phyloP scores from a whole-genome alignment of 2,797 vertebrate species.

The Micrastur ruficollis region DNA sequence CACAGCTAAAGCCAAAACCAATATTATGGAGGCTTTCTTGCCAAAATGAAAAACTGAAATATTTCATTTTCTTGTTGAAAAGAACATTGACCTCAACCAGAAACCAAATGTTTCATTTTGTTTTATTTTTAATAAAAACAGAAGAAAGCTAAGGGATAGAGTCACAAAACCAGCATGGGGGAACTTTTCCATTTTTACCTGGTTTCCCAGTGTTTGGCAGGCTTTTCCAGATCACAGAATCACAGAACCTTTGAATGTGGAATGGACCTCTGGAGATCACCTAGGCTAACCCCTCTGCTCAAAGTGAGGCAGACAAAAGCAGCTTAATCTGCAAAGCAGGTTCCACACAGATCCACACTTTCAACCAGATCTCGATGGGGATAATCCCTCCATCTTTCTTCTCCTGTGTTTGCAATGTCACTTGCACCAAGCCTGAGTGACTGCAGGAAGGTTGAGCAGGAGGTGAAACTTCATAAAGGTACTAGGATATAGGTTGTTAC shows the following conservation, averaged over 20 bases:
- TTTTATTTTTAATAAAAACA: not conserved
- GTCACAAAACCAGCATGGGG: not conserved
- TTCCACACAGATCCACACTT: not conserved
- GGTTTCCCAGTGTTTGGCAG: not conserved
- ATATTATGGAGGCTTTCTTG: slow-evolving; percentile 8
- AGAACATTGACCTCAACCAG: not conserved
- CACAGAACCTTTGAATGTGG: not conserved
- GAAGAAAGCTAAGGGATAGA: not conserved
- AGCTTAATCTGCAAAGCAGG: not conserved
- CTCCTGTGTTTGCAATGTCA: not conserved
- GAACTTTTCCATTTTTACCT: not conserved
- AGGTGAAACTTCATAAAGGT: not conserved
- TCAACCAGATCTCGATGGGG: not conserved
- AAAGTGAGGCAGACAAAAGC: not conserved
- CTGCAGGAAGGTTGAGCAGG: not conserved
- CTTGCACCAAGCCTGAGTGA: not conserved
- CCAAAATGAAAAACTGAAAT: not conserved
- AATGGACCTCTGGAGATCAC: not conserved
- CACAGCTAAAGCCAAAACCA: not conserved
- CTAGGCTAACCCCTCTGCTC: not conserved
- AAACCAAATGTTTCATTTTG: not conserved
- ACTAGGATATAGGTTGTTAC: not conserved
- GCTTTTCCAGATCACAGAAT: not conserved
- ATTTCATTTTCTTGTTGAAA: slow-evolving; percentile 14
- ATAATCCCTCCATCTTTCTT: not conserved